Base-by-base conservation (phyloP, 2,113 vertebrate genomes). In the Alligator mississippiensis region DNA sequence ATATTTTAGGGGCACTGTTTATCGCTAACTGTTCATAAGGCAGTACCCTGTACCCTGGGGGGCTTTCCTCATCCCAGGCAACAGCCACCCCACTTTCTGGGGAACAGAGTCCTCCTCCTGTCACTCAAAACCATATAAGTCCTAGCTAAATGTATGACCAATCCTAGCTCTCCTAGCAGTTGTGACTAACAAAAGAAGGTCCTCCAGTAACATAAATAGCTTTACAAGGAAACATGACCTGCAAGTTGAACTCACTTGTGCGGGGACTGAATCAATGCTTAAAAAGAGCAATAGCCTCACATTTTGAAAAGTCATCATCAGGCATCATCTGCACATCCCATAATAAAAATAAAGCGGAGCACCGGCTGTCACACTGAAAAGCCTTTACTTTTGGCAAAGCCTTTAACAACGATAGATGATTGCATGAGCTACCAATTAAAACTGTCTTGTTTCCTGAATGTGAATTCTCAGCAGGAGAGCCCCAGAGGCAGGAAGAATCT, bases 181-280 rank as follows among this genome's bases (percentile, higher is more conserved):
- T 93, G 92, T 93, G 92, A 82, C 59, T 75, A 87, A 89, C 7
- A 89, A 85, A 94, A 94, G 93, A 83, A 59, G 61, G 68, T 90
- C 61, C 58, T 93, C 77, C 93, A 5, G 9, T 24, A 87, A 77
- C 61, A 90, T 63, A 94, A 96, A 96, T 70, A 91, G 85, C 74
- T 89, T 90, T 91, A 81, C 92, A 92, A 92, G 90, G 79, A 93
- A 97, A 85, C 88, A 87, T 8, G 88, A 96, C 95, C 93, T 96
- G 96, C 87, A 96, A 94, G 90, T 12, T 93, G 92, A 97, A 95
- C 95, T 92, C 59, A 72, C 61, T 86, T 80, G 68, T 62, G 90
- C 82, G 64, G 70, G 64, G 78, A 74, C 84, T 80, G 93, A 94
- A 93, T 89, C 76, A 93, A 84, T 2, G 78, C 76, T 82, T 89